phyloP scores from a whole-genome alignment of 2,113 vertebrate genomes.

The Haplochromis vanheusdeni region DNA sequence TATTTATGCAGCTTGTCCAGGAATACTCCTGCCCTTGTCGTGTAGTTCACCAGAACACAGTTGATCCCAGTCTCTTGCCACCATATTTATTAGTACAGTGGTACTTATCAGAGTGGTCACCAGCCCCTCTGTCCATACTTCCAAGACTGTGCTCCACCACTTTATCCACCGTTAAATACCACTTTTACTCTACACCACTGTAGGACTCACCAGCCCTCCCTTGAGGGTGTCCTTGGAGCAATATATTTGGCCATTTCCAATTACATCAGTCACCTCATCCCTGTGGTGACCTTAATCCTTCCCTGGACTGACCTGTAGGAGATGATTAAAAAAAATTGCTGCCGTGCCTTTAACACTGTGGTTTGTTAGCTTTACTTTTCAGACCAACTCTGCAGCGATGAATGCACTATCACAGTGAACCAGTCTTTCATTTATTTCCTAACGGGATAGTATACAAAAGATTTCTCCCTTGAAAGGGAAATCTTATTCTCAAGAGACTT shows the following conservation, averaged over 20 bases:
- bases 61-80: background rate
- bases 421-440: background rate
- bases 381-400: background rate
- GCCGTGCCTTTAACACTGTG: background rate
- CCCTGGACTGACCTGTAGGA: background rate
- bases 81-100: background rate
- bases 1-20: background rate
- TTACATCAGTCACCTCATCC: background rate
- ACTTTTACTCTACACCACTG: background rate
- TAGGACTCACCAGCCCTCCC: background rate
- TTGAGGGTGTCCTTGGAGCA: background rate
- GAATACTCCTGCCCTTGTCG: background rate
- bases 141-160: background rate
- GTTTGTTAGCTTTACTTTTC: background rate
- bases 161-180: background rate
- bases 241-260: background rate
- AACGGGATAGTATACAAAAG: background rate
- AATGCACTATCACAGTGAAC: background rate
- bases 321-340: background rate
- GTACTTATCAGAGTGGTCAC: background rate
- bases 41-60: background rate
- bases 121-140: background rate
- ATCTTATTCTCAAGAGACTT: background rate
- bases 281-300: background rate
- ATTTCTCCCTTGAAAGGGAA: background rate